Percentiles rank a stretch among this genome's conserved stretches.
Conservation (phyloP, 2,888 invertebrate genomes). For the Trichopria drosophilae region DNA sequence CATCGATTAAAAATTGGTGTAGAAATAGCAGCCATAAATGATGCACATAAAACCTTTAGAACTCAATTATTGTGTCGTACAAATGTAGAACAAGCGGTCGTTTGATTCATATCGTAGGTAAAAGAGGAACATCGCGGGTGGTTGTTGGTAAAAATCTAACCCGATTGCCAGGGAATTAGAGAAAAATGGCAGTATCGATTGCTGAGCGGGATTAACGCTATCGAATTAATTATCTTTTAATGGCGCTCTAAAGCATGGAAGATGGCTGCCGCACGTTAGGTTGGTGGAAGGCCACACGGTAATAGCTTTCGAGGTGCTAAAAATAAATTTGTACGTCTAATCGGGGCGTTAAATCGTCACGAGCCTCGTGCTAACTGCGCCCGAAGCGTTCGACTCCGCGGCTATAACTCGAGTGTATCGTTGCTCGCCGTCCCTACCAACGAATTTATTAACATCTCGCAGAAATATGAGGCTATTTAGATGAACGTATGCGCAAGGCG, state of each 20-base stretch:
- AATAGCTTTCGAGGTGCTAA: conserved; percentile 25
- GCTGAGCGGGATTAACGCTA: conserved; percentile 24
- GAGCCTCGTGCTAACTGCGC: conserved; percentile 6
- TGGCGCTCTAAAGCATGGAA: conserved; percentile 10
- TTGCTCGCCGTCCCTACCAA: conserved; percentile 17
- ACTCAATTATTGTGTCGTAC: no score
- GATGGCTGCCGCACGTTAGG: neutral
- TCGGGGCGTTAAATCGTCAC: conserved; percentile 25
- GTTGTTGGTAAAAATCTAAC: neutral
- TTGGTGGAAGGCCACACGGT: neutral
- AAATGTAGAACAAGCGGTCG: no score
- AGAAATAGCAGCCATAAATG: no score
- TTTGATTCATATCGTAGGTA: neutral
- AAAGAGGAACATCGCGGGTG: neutral
- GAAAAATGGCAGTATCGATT: conserved; percentile 19
- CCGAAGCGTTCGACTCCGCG: neutral
- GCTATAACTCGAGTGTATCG: neutral
- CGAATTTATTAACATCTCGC: conserved; percentile 44
- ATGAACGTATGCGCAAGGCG: conserved; percentile 34
- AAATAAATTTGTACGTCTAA: conserved; percentile 28
- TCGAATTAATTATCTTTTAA: conserved; percentile 34
- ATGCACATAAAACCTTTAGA: no score
- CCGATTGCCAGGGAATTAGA: no score
- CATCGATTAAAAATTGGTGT: no score
- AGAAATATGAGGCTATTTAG: conserved; percentile 44